These are phyloP conservation scores for Nibea albiflora DNA, from an alignment of 2,113 vertebrate species.

Conservation along the genomic window DNA sequence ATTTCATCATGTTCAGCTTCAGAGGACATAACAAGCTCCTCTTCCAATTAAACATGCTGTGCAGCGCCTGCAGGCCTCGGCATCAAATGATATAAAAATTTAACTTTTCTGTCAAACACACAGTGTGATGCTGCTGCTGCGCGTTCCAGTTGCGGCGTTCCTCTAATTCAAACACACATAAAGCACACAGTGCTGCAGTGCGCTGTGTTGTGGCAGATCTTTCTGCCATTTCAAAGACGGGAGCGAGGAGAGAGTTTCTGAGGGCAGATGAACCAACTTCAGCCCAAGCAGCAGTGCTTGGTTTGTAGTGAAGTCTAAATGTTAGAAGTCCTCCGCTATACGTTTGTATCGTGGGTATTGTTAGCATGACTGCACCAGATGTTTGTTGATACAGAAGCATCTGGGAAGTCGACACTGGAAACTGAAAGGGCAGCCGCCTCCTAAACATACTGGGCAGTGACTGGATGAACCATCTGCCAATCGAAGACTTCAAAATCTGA, in stretches of 20 bases:
- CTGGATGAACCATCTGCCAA: no score
- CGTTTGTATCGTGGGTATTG: neutral
- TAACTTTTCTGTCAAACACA: conserved; percentile 18
- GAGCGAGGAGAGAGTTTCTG: neutral
- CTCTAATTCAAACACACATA: conserved; percentile 5
- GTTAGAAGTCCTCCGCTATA: neutral
- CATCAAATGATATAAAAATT: neutral
- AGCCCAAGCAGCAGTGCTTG: neutral
- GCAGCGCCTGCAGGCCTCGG: neutral
- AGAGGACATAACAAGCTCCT: conserved; percentile 29
- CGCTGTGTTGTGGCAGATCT: neutral
- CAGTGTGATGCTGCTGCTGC: neutral
- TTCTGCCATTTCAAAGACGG: neutral
- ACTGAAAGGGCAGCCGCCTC: no score
- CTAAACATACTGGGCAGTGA: no score
- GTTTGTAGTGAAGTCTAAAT: neutral
- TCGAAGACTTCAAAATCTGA: no score
- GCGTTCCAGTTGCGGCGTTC: neutral
- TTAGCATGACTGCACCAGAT: no score
- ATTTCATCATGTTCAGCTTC: conserved; percentile 39
- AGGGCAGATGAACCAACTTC: neutral
- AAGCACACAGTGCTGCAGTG: neutral
- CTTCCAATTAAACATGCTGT: conserved; percentile 38
- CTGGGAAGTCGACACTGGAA: no score
- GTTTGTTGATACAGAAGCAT: no score